A percentile compares a stretch with the other conserved stretches of the same genome.
phyloP scores from a whole-genome alignment of 2,888 invertebrate species.

The Melinaea marsaeus region DNA sequence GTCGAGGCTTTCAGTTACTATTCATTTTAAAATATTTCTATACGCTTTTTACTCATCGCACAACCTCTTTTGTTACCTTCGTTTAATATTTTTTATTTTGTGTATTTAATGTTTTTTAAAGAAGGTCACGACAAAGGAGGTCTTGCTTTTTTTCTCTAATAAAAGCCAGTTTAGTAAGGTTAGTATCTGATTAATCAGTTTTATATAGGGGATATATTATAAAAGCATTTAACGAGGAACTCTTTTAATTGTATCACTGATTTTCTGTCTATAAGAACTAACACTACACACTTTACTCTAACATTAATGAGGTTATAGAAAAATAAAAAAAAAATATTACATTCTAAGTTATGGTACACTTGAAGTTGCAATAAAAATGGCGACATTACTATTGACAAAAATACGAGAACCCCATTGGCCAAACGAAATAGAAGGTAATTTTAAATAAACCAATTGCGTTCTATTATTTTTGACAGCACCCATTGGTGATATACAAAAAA shows the following conservation, averaged over 20 bases:
- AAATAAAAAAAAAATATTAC: background rate
- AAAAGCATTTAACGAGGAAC: constrained; percentile 27
- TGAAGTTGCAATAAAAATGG: background rate
- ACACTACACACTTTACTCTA: constrained; percentile 8
- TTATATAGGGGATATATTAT: constrained; percentile 11
- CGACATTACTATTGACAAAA: background rate
- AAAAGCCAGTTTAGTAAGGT: constrained; percentile 4
- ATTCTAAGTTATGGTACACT: background rate
- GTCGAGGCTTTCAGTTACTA: constrained; percentile 3
- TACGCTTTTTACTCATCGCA: background rate
- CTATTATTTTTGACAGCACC: background rate
- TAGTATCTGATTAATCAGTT: background rate
- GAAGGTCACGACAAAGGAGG: background rate
- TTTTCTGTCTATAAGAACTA: constrained; percentile 2
- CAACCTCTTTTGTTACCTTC: background rate
- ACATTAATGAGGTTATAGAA: constrained; percentile 11
- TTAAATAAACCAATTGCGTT: background rate
- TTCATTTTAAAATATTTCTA: background rate
- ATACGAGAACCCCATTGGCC: background rate
- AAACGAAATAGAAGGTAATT: background rate
- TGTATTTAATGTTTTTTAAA: background rate
- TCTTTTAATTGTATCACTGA: constrained; percentile 18
- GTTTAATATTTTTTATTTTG: background rate
- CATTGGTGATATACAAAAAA: constrained; percentile 11
- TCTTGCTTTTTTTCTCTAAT: background rate